phyloP scores from a whole-genome alignment of 1,140 invertebrate genomes.

The Hyposmocoma kahamanoa region DNA sequence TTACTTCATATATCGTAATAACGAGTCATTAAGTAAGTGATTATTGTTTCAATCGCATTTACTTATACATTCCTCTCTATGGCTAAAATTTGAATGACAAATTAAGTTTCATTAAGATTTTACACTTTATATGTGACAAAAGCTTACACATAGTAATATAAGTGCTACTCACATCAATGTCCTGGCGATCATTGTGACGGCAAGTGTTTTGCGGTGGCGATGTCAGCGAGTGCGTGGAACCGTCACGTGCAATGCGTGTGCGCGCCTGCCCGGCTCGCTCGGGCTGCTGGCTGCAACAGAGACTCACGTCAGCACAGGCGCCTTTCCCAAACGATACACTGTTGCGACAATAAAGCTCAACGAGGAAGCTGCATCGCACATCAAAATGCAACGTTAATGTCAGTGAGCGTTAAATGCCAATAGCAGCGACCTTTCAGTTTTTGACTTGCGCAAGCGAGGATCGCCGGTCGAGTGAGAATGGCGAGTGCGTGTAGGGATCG shows the following conservation, averaged over 20 bases:
- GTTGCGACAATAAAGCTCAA: conserved; percentile 66
- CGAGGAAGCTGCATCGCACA: conserved; percentile 67
- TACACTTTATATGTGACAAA: too few species aligned
- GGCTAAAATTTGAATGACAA: too few species aligned
- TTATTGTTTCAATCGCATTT: too few species aligned
- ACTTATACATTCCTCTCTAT: too few species aligned
- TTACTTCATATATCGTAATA: too few species aligned
- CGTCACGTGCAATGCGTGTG: not conserved
- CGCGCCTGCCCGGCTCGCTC: conserved; percentile 33
- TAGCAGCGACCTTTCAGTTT: conserved; percentile 66
- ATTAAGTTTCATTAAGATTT: too few species aligned
- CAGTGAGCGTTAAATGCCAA: conserved; percentile 70
- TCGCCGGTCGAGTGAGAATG: conserved; percentile 62
- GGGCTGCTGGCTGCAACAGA: conserved; percentile 62
- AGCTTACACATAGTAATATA: too few species aligned
- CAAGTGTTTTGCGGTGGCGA: not conserved
- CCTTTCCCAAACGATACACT: conserved; percentile 63
- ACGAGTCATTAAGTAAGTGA: too few species aligned
- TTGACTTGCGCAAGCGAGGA: conserved; percentile 63
- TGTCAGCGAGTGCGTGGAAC: conserved; percentile 13
- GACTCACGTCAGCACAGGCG: conserved; percentile 60
- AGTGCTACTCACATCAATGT: conserved; percentile 57
- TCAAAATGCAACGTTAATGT: conserved; percentile 71
- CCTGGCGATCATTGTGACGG: conserved; percentile 43
- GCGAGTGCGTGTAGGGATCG: conserved; percentile 40